Conservation (phyloP, 2,797 vertebrate species). For the Aulostomus chinensis region DNA sequence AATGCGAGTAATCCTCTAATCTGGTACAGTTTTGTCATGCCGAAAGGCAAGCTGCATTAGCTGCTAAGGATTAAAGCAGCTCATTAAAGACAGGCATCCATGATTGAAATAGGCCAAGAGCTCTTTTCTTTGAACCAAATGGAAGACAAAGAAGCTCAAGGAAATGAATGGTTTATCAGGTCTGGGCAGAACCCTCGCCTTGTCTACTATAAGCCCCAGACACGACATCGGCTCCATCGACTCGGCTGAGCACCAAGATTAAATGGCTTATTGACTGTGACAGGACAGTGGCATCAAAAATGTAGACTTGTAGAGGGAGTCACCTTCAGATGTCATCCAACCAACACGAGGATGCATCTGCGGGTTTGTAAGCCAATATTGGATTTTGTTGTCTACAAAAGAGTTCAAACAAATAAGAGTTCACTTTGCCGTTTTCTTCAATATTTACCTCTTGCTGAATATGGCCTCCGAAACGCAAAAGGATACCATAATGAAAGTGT, state of each 20-base stretch:
- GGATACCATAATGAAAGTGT: conserved; percentile 29
- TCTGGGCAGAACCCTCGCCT: conserved; percentile 68
- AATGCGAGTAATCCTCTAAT: conserved; percentile 80
- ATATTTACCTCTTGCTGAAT: conserved; percentile 24
- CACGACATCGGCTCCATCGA: conserved; percentile 72
- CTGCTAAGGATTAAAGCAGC: conserved; percentile 77
- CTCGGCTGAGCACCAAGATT: conserved; percentile 73
- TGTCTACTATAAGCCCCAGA: conserved; percentile 71
- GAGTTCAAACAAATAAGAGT: conserved; percentile 18
- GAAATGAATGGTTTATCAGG: conserved; percentile 82
- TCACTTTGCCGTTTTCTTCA: conserved; percentile 25
- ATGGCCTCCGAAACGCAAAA: conserved; percentile 7
- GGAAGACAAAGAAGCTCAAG: conserved; percentile 79
- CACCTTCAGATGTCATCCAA: conserved; percentile 78
- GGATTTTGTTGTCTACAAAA: conserved; percentile 13
- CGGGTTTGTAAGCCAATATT: conserved; percentile 10
- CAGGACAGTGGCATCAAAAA: conserved; percentile 67
- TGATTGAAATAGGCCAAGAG: conserved; percentile 82
- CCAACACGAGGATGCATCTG: conserved; percentile 25
- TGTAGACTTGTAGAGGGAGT: conserved; percentile 61
- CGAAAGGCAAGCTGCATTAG: conserved; percentile 61
- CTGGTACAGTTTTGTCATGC: conserved; percentile 69
- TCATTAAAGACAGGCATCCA: conserved; percentile 79
- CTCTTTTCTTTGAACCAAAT: conserved; percentile 71
- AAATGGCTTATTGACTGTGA: conserved; percentile 85